phyloP scores from a whole-genome alignment of 2,888 invertebrate species.

The Shargacucullia verbasci region DNA sequence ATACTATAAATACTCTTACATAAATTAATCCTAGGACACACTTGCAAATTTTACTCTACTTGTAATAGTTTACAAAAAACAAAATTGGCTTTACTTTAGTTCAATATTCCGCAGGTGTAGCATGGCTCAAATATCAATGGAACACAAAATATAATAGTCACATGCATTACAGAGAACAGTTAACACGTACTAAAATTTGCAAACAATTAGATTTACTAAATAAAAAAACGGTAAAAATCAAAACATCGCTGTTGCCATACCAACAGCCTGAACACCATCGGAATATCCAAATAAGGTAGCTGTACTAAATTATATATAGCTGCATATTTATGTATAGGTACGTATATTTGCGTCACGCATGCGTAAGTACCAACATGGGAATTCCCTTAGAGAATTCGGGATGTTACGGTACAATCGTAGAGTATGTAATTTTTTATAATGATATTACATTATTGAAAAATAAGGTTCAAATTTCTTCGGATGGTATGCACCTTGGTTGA shows the following conservation, averaged over 20 bases:
- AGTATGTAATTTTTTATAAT: neutral
- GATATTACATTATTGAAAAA: too few relatives aligned
- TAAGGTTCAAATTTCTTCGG: neutral
- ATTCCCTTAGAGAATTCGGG: slow-evolving; percentile 18
- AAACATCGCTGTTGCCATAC: slow-evolving; percentile 29
- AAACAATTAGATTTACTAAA: slow-evolving; percentile 28
- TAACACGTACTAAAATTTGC: slow-evolving; percentile 11
- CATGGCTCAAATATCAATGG: neutral
- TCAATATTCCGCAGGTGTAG: too few relatives aligned
- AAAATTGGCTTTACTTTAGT: neutral
- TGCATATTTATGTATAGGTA: neutral
- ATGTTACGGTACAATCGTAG: neutral
- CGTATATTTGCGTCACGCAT: slow-evolving; percentile 23
- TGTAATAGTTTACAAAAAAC: neutral
- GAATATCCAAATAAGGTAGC: slow-evolving; percentile 51
- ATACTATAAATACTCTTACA: slow-evolving; percentile 26
- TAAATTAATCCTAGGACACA: slow-evolving; percentile 19
- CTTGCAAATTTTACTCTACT: slow-evolving; percentile 18
- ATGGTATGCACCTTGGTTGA: too few relatives aligned
- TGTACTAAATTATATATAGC: slow-evolving; percentile 15
- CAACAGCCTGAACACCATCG: slow-evolving; percentile 34
- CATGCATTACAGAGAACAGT: neutral
- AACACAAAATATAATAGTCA: neutral
- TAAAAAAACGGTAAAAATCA: slow-evolving; percentile 42
- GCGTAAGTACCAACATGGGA: slow-evolving; percentile 13